Percentiles rank a stretch among this genome's conserved stretches.
Evolutionary conservation across 1,140 invertebrate species (phyloP).

Genomic region (Drosophila bifasciata): DNA sequence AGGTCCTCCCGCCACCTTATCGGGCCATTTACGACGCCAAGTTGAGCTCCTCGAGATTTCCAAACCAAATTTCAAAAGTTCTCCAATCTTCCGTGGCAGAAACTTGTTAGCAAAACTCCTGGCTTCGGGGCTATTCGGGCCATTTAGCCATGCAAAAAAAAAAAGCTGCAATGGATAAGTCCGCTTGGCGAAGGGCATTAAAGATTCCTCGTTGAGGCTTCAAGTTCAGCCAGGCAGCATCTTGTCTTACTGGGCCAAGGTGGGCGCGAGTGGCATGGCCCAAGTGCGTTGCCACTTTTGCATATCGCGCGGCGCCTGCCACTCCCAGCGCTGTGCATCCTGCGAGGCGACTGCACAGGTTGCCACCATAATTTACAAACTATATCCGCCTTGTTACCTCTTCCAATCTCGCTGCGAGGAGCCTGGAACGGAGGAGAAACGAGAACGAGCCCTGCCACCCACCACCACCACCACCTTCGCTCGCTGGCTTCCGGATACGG

Average conservation of each 20-base stretch:
- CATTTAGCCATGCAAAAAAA: neutral
- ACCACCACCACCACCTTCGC: neutral
- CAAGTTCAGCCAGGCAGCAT: neutral
- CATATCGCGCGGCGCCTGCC: constrained; percentile 3
- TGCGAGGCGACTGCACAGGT: constrained; percentile 45
- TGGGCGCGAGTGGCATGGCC: neutral
- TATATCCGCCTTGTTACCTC: constrained; percentile 66
- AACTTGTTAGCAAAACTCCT: no score
- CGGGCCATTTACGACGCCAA: constrained; percentile 4
- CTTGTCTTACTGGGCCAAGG: constrained; percentile 12
- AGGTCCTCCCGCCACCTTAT: neutral
- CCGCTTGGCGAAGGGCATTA: constrained; percentile 4
- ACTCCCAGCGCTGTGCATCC: constrained; percentile 11
- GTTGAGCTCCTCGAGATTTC: constrained; percentile 20
- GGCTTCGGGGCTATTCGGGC: neutral
- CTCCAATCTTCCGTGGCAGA: neutral
- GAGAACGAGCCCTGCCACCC: neutral
- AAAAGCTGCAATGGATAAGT: neutral
- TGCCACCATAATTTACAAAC: constrained; percentile 73
- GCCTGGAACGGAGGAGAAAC: constrained; percentile 5
- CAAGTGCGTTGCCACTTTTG: constrained; percentile 11
- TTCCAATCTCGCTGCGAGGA: constrained; percentile 4
- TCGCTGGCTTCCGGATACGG: constrained; percentile 50
- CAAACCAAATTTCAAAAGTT: constrained; percentile 13
- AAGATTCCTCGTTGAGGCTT: neutral